These are phyloP conservation scores for Anguilla marmorata DNA, from an alignment of 2,797 vertebrate species.

Conservation along the genomic window DNA sequence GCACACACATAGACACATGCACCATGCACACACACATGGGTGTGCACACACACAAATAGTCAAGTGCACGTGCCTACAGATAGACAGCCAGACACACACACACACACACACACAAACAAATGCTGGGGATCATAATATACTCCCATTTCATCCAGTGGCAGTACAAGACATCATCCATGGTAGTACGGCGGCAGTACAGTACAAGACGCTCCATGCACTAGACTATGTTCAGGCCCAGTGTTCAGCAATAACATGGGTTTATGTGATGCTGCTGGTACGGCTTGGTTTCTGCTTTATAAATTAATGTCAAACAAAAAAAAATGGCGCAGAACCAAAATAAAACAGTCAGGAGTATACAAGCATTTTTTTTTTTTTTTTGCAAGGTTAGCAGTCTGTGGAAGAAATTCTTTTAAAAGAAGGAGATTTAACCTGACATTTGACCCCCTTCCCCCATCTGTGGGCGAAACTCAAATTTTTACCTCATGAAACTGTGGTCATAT, in stretches of 20 bases:
- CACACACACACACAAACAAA: conserved; percentile 10
- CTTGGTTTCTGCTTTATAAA: not conserved
- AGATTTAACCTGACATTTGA: conserved; percentile 14
- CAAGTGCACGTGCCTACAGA: not conserved
- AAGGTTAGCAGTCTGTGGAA: not conserved
- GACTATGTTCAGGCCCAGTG: not conserved
- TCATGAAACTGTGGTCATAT: conserved; percentile 6
- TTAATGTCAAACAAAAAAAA: conserved; percentile 12
- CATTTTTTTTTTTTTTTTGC: not conserved
- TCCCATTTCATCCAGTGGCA: not conserved
- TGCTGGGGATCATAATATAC: not conserved
- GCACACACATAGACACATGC: not conserved
- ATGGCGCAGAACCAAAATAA: not conserved
- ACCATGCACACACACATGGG: not conserved
- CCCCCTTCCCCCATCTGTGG: not conserved
- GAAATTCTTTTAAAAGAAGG: not conserved
- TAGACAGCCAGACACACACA: not conserved
- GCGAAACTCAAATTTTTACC: not conserved
- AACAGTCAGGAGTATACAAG: not conserved
- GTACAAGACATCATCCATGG: not conserved
- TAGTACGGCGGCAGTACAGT: no score
- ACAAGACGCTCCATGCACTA: not conserved
- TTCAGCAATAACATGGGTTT: not conserved
- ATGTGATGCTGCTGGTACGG: not conserved
- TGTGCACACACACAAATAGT: not conserved